Evolutionary conservation across 2,888 invertebrate genomes (phyloP).

Genomic region (Thera obeliscata): DNA sequence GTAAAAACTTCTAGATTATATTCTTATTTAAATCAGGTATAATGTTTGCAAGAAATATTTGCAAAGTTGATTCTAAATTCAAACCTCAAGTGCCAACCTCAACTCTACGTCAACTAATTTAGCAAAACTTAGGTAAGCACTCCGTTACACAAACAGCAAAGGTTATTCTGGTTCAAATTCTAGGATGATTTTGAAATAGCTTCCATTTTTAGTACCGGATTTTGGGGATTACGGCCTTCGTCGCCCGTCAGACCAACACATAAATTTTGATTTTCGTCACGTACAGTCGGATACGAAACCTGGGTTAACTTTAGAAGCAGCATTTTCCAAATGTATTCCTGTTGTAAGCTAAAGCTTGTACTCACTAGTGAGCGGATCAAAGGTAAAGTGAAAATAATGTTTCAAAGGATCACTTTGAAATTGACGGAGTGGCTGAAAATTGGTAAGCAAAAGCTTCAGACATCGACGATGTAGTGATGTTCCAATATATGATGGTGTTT

Average conservation of each 20-base stretch:
- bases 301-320: constrained; percentile 43
- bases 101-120: constrained; percentile 5
- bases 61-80: constrained; percentile 5
- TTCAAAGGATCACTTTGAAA: no score
- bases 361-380: constrained; percentile 7
- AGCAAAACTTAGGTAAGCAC: constrained; percentile 14
- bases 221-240: constrained; percentile 40
- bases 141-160: constrained; percentile 21
- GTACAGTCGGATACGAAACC: constrained; percentile 43
- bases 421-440: no score
- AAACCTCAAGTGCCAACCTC: not conserved
- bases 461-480: no score
- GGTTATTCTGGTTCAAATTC: constrained; percentile 34
- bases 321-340: constrained; percentile 41
- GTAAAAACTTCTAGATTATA: no score
- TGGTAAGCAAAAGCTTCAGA: no score
- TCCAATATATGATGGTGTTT: no score
- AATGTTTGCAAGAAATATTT: constrained; percentile 2
- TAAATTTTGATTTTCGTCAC: constrained; percentile 47
- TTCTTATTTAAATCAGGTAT: not conserved
- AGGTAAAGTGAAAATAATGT: not conserved
- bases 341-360: constrained; percentile 29
- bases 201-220: constrained; percentile 41
- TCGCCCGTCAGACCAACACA: constrained; percentile 40
- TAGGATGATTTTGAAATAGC: constrained; percentile 38